A percentile compares a stretch with the other conserved stretches of the same genome.
These are phyloP conservation scores for Onthophagus taurus DNA, from an alignment of 1,140 invertebrate species.

Conservation along the genomic window DNA sequence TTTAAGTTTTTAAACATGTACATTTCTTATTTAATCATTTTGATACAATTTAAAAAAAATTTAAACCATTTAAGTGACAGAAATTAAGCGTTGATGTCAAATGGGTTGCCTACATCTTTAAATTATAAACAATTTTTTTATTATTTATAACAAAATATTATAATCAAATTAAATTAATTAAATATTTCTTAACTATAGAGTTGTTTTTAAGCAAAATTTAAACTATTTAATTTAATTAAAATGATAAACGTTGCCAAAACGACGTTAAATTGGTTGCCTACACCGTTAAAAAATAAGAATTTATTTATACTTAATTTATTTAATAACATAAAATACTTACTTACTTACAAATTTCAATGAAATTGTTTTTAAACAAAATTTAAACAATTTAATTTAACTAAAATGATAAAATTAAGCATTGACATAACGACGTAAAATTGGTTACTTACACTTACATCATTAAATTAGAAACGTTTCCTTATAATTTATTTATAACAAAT, in stretches of 20 bases:
- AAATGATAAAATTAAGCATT: too few relatives aligned
- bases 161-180: neutral
- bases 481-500: too few relatives aligned
- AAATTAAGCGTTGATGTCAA: neutral
- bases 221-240: too few relatives aligned
- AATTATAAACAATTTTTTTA: neutral
- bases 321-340: too few relatives aligned
- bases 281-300: too few relatives aligned
- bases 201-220: neutral
- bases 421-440: too few relatives aligned
- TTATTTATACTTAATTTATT: neutral
- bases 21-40: neutral
- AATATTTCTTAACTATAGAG: neutral
- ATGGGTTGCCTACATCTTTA: neutral
- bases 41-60: constrained; percentile 1
- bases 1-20: neutral
- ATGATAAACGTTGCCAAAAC: too few relatives aligned
- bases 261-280: neutral
- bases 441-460: too few relatives aligned
- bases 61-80: neutral
- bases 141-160: neutral
- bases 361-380: too few relatives aligned
- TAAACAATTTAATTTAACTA: too few relatives aligned
- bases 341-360: too few relatives aligned
- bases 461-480: too few relatives aligned